Conservation (phyloP, 2,113 vertebrate species). For the Montifringilla adamsi region DNA sequence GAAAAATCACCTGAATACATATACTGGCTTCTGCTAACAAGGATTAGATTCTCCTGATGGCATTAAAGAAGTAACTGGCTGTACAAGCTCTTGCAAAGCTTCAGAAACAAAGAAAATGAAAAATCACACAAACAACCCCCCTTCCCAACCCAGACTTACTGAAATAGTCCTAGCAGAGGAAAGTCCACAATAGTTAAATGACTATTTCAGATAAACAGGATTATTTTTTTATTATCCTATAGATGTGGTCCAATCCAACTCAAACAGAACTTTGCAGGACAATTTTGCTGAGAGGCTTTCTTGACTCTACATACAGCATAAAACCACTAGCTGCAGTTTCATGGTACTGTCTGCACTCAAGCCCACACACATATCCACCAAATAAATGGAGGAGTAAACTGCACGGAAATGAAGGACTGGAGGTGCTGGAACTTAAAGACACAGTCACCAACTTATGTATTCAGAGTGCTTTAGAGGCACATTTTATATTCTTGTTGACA, state of each 20-base stretch:
- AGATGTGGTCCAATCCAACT: neutral
- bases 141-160: neutral
- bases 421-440: neutral
- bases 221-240: neutral
- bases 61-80: neutral
- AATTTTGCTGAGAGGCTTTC: neutral
- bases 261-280: neutral
- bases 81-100: neutral
- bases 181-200: neutral
- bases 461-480: neutral
- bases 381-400: neutral
- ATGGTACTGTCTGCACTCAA: neutral
- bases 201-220: neutral
- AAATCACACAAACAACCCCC: rapidly evolving
- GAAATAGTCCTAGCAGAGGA: neutral
- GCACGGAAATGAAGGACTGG: neutral
- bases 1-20: neutral
- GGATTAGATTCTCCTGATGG: neutral
- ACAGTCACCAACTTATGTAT: neutral
- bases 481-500: neutral
- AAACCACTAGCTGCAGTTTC: neutral
- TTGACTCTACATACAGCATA: neutral
- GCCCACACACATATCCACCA: neutral
- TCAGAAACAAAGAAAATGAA: neutral
- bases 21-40: neutral